Evolutionary conservation across 1,140 invertebrate species (phyloP).

Genomic region (Drosophila bocqueti): DNA sequence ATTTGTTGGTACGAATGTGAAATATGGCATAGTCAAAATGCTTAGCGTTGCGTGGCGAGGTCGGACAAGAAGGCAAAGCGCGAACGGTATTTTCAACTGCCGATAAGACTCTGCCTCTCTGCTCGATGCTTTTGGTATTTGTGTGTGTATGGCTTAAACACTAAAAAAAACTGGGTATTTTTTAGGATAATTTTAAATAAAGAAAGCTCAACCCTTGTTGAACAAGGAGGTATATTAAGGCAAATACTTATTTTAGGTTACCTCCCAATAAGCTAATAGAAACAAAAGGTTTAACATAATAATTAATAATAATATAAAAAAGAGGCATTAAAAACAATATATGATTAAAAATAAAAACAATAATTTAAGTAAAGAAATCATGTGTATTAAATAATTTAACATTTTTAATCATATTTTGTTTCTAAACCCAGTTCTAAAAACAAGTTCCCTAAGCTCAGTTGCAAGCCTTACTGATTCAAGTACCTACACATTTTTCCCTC

Average conservation of each 20-base stretch:
- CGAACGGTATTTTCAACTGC: constrained; percentile 55
- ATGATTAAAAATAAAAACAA: not conserved
- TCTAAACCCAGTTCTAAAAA: no score
- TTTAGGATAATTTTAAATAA: not conserved
- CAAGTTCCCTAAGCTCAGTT: not conserved
- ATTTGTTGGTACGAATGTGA: constrained; percentile 54
- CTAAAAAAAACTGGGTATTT: not conserved
- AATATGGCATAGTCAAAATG: constrained; percentile 68
- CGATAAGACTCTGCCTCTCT: constrained; percentile 52
- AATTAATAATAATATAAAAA: not conserved
- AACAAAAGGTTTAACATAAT: no score
- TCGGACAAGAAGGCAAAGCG: constrained; percentile 62
- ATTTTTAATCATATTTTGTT: not conserved
- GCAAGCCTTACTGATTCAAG: not conserved
- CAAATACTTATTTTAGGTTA: no score
- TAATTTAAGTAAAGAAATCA: not conserved
- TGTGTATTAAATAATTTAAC: no score
- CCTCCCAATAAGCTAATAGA: no score
- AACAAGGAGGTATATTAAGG: not conserved
- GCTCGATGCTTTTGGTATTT: not conserved
- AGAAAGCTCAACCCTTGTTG: not conserved
- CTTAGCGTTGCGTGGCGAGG: constrained; percentile 53
- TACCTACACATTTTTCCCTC: not conserved
- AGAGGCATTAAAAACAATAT: not conserved
- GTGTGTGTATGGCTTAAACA: not conserved